Evolutionary conservation across 2,797 vertebrate species (phyloP), one percentile per base, ranked within the genome.

Genomic region (Phoeniculus purpureus): DNA sequence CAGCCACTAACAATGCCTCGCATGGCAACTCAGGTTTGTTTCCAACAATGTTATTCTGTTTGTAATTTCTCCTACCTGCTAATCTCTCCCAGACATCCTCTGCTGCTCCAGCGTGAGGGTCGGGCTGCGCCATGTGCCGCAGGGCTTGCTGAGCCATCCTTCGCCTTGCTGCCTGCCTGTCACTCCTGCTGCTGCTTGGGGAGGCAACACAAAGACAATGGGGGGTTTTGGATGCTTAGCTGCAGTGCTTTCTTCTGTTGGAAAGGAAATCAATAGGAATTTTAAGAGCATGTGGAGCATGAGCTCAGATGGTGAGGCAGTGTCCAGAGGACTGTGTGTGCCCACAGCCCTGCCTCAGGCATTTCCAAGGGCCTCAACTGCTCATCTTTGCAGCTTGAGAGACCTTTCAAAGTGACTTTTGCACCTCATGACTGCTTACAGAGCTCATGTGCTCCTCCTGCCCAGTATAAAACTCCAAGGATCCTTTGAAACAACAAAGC

Each of bases 391-490:
- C 50, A 67, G 68, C 72, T 58, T 64, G 58, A 61, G 80, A 80
- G 61, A 60, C 22, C 43, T 77, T 89, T 54, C 68, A 82, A 86
- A 89, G 87, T 75, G 37, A 72, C 60, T 77, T 91, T 5, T 72
- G 72, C 83, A 55, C 17, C 71, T 84, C 60, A 21, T 17, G 27
- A 27, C 17, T 64, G 27, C 23, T 86, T 70, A 64, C 31, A 70
- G 50, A 66, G 64, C 10, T 45, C 60, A 31, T 10, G 40, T 0
- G 0, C 40, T 84, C 37, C 60, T 75, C n/a, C 55, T 75, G 25
- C 50, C 75, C 59, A 14, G 15, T 26, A 15, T 4, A 59, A 47
- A 86, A 70, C n/a, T 29, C n/a, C 76, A 60, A 7, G 1, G 50
- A 56, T 13, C 23, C 34, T 74, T 52, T 50, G n/a, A 64, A 90